Conservation (phyloP, 2,888 invertebrate species). For the Pasiphila rectangulata region DNA sequence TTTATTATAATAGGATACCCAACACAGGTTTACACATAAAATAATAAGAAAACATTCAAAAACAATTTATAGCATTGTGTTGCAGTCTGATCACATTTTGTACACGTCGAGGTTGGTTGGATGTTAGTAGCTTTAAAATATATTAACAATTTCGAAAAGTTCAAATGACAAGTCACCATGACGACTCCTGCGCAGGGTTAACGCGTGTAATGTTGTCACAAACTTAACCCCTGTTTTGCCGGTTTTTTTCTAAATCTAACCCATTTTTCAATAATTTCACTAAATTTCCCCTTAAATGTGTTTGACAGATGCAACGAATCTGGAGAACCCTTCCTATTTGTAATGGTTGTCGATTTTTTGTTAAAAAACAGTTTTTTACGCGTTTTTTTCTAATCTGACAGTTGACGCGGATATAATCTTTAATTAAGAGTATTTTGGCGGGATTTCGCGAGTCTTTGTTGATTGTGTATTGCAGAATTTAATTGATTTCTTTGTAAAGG, state of each 20-base stretch:
- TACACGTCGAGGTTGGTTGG: too few relatives aligned
- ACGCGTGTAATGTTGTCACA: constrained; percentile 48
- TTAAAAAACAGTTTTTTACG: constrained; percentile 34
- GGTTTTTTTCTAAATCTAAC: constrained; percentile 70
- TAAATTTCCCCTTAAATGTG: constrained; percentile 56
- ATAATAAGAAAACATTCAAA: too few relatives aligned
- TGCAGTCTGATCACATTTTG: too few relatives aligned
- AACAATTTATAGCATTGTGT: background rate
- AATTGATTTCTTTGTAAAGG: constrained; percentile 67
- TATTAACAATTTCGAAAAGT: constrained; percentile 33
- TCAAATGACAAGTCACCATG: constrained; percentile 46
- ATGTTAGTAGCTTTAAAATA: background rate
- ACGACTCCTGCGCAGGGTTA: constrained; percentile 48
- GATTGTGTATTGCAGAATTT: constrained; percentile 49
- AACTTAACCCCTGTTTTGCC: constrained; percentile 66
- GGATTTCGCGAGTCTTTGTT: constrained; percentile 42
- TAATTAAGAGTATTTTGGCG: constrained; percentile 75
- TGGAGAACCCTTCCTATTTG: constrained; percentile 63
- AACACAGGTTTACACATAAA: too few relatives aligned
- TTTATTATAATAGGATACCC: too few relatives aligned
- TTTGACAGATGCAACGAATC: constrained; percentile 67
- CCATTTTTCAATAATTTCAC: constrained; percentile 77
- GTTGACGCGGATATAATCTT: constrained; percentile 80
- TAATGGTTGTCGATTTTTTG: constrained; percentile 71
- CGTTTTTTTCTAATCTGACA: constrained; percentile 72